These are phyloP conservation scores for Heliocidaris erythrogramma DNA, from an alignment of 35 echinoderm and acorn worm species.

Conservation along the genomic window DNA sequence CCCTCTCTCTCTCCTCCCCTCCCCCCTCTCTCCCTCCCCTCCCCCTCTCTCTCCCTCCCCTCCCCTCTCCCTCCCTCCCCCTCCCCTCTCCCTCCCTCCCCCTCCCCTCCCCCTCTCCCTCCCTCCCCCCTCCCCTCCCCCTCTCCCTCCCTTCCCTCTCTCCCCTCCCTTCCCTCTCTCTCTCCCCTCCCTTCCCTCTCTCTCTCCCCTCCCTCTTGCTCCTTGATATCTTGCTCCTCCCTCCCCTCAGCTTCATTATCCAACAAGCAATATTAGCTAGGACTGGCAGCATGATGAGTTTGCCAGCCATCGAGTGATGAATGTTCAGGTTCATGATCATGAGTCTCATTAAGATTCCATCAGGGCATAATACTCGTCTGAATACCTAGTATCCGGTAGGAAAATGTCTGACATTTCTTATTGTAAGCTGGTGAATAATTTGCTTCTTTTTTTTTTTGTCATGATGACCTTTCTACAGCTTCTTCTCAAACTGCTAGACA, in stretches of 20 bases:
- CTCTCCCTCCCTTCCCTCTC: not conserved
- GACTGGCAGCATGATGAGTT: not conserved
- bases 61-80: not conserved
- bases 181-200: not conserved
- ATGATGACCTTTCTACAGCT: not conserved
- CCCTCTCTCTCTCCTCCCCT: not conserved
- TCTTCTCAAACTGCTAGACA: not conserved
- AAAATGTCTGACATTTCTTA: not conserved
- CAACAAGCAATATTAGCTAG: not conserved
- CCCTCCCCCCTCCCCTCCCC: not conserved
- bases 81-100: not conserved
- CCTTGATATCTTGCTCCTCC: not conserved
- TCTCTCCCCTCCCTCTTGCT: not conserved
- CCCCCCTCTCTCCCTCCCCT: not conserved
- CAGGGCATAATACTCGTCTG: not conserved
- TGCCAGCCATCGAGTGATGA: not conserved
- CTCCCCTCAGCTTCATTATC: not conserved
- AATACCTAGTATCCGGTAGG: not conserved
- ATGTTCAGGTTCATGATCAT: not conserved
- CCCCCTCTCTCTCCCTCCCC: not conserved
- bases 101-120: not conserved
- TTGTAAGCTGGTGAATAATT: not conserved
- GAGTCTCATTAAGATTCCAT: constrained; percentile 11
- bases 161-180: not conserved
- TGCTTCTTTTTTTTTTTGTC: not conserved